These are phyloP conservation scores for Chinchilla lanigera DNA, from an alignment of 2,113 vertebrate species.

Conservation along the genomic window DNA sequence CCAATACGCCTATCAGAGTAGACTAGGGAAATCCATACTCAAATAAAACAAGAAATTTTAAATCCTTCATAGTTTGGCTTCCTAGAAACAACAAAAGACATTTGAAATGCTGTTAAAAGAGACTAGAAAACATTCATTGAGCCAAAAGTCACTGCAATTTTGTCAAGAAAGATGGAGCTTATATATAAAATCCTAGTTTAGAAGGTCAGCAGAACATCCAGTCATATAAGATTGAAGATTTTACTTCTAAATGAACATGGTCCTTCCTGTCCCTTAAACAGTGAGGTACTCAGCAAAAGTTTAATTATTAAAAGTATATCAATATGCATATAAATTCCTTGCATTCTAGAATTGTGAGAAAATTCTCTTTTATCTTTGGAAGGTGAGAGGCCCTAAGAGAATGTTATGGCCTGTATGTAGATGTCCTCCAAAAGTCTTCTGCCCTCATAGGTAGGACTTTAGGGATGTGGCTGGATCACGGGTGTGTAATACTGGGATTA, in stretches of 20 bases:
- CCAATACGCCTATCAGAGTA: neutral
- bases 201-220: neutral
- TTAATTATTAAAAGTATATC: neutral
- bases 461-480: neutral
- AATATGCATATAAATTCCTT: neutral
- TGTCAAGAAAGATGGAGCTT: neutral
- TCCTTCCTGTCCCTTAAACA: neutral
- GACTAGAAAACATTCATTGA: neutral
- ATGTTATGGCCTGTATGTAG: neutral
- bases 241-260: neutral
- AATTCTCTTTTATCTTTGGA: neutral
- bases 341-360: slow-evolving; percentile 38
- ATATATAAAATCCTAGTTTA: neutral
- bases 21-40: neutral
- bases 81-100: neutral
- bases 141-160: neutral
- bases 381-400: neutral
- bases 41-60: neutral
- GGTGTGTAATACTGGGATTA: neutral
- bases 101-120: neutral
- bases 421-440: neutral
- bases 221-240: neutral
- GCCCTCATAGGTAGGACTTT: neutral
- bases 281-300: neutral
- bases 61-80: neutral